Percentiles rank a stretch among this genome's conserved stretches.
Conservation (phyloP, 2,888 invertebrate species). For the Stenchaetothrips biformis region DNA sequence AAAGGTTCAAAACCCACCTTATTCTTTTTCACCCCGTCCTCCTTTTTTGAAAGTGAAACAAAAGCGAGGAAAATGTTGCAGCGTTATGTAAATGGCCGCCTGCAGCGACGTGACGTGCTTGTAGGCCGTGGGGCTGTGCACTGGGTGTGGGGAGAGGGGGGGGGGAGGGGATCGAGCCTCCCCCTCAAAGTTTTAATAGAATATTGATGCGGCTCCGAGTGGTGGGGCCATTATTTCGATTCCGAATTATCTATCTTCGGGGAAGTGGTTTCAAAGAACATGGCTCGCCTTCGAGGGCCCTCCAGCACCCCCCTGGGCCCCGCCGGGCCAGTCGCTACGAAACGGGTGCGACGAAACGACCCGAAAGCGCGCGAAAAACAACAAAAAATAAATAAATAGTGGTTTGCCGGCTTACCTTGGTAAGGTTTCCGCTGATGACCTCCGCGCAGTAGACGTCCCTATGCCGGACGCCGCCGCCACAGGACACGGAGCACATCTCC, state of each 20-base stretch:
- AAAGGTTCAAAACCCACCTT: too few species aligned
- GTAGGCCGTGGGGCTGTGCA: neutral
- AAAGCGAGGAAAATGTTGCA: neutral
- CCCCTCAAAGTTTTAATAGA: slow-evolving; percentile 16
- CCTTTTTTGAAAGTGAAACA: neutral
- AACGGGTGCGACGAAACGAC: neutral
- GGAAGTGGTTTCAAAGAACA: slow-evolving; percentile 21
- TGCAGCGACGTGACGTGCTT: neutral
- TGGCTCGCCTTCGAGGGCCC: neutral
- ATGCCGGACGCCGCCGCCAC: slow-evolving; percentile 1
- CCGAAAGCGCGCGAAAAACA: neutral
- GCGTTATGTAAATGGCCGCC: neutral
- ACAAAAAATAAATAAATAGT: neutral
- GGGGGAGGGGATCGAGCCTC: neutral
- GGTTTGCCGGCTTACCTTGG: neutral
- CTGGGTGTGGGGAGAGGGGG: neutral
- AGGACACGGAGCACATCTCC: slow-evolving; percentile 7
- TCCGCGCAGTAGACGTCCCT: slow-evolving; percentile 9
- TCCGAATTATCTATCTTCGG: slow-evolving; percentile 6
- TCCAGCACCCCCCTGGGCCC: neutral
- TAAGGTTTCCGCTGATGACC: slow-evolving; percentile 13
- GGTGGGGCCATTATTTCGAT: slow-evolving; percentile 15
- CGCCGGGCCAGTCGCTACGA: neutral
- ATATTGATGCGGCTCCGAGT: slow-evolving; percentile 20
- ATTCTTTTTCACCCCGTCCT: neutral